phyloP scores from a whole-genome alignment of 2,888 invertebrate species.

The Plemyria rubiginata region DNA sequence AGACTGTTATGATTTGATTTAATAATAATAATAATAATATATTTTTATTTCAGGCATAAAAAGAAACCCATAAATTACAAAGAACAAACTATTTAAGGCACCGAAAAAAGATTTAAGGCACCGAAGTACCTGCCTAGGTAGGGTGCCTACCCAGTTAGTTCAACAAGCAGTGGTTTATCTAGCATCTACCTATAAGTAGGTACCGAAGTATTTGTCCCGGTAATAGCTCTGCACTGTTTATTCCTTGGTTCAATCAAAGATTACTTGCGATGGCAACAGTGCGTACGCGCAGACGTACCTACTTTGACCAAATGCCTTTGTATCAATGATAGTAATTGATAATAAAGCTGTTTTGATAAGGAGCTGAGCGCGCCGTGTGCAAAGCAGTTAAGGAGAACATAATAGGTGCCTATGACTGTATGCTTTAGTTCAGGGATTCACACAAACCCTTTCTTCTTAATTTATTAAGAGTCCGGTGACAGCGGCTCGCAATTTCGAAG shows the following conservation, averaged over 20 bases:
- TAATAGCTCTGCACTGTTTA: neutral
- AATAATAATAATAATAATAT: too few relatives aligned
- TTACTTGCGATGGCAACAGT: slow-evolving; percentile 19
- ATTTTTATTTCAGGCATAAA: too few relatives aligned
- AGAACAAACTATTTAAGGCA: too few relatives aligned
- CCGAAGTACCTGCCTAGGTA: neutral
- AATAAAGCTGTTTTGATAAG: slow-evolving; percentile 40
- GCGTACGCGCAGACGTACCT: slow-evolving; percentile 6
- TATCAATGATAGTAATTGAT: slow-evolving; percentile 41
- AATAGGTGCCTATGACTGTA: too few relatives aligned
- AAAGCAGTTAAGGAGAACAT: slow-evolving; percentile 2
- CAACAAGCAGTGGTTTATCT: neutral
- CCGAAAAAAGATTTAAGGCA: too few relatives aligned
- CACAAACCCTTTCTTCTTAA: too few relatives aligned
- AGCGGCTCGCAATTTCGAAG: too few relatives aligned
- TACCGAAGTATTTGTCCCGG: neutral
- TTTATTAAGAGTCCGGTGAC: too few relatives aligned
- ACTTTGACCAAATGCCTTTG: slow-evolving; percentile 16
- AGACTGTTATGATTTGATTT: too few relatives aligned
- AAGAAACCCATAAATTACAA: too few relatives aligned
- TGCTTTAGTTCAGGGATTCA: too few relatives aligned
- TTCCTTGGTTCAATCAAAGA: slow-evolving; percentile 7
- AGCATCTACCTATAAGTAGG: neutral
- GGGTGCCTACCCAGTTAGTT: neutral
- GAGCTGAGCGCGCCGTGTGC: slow-evolving; percentile 35